Conservation (phyloP, 1,140 invertebrate genomes). For the Homalodisca vitripennis region DNA sequence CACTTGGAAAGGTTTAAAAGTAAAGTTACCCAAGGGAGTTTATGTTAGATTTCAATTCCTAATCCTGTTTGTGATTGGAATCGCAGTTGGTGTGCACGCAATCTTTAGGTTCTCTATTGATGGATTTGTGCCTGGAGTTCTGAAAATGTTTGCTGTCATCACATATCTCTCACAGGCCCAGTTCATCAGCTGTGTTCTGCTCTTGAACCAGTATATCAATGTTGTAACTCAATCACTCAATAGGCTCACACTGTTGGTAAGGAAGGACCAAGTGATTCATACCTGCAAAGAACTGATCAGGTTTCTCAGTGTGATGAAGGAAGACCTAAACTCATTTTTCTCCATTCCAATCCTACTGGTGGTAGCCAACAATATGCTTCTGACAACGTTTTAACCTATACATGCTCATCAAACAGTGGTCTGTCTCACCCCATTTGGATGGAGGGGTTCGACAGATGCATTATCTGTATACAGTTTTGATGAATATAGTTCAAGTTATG, state of each 20-base stretch:
- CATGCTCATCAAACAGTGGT: neutral
- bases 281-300: neutral
- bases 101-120: neutral
- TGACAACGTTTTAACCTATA: conserved; percentile 12
- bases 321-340: neutral
- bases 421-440: neutral
- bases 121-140: neutral
- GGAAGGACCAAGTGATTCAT: neutral
- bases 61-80: neutral
- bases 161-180: neutral
- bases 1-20: neutral
- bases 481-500: conserved; percentile 5
- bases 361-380: neutral
- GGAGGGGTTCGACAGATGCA: neutral
- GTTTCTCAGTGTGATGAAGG: conserved; percentile 2
- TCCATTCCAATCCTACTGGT: neutral
- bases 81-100: neutral
- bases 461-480: conserved; percentile 11
- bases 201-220: neutral
- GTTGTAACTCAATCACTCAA: neutral
- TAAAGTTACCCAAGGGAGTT: neutral
- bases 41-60: neutral
- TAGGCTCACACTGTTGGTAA: neutral
- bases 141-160: neutral
- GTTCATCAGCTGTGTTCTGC: neutral